A percentile compares a stretch with the other conserved stretches of the same genome.
Evolutionary conservation across 2,797 vertebrate genomes (phyloP).

Genomic region (Staurois parvus): DNA sequence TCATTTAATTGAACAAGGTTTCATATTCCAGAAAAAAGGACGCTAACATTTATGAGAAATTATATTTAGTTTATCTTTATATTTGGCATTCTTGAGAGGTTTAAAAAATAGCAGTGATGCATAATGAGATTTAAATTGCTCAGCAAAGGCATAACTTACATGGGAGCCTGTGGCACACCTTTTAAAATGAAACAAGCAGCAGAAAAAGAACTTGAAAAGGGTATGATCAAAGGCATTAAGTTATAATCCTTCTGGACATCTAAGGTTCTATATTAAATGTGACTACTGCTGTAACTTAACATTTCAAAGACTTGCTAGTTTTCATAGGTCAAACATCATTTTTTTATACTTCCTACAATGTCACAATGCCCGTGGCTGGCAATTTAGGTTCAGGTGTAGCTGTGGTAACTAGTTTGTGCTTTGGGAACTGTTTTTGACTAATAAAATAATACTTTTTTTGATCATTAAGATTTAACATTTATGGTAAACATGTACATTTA

Average conservation of each 20-base stretch:
- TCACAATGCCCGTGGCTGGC: constrained; percentile 41
- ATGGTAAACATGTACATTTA: not conserved
- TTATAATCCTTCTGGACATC: constrained; percentile 60
- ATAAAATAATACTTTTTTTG: not conserved
- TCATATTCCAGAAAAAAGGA: constrained; percentile 54
- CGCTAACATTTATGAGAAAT: constrained; percentile 64
- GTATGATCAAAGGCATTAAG: constrained; percentile 60
- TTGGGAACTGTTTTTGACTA: not conserved
- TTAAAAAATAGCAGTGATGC: constrained; percentile 41
- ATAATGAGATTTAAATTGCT: constrained; percentile 52
- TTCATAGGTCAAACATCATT: constrained; percentile 47
- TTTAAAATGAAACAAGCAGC: constrained; percentile 51
- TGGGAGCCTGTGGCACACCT: constrained; percentile 44
- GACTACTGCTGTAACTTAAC: constrained; percentile 49
- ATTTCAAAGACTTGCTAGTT: constrained; percentile 59
- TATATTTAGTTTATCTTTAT: constrained; percentile 50
- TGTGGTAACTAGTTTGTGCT: constrained; percentile 4
- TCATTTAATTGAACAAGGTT: constrained; percentile 65
- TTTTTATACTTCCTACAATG: constrained; percentile 46
- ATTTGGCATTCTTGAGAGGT: constrained; percentile 57
- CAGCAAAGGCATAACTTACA: constrained; percentile 42
- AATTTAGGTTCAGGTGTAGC: constrained; percentile 36
- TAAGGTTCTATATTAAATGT: constrained; percentile 59
- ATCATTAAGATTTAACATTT: not conserved
- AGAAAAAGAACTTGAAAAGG: constrained; percentile 54